Conservation (phyloP, 2,888 invertebrate genomes). For the Rhamnusium bicolor region DNA sequence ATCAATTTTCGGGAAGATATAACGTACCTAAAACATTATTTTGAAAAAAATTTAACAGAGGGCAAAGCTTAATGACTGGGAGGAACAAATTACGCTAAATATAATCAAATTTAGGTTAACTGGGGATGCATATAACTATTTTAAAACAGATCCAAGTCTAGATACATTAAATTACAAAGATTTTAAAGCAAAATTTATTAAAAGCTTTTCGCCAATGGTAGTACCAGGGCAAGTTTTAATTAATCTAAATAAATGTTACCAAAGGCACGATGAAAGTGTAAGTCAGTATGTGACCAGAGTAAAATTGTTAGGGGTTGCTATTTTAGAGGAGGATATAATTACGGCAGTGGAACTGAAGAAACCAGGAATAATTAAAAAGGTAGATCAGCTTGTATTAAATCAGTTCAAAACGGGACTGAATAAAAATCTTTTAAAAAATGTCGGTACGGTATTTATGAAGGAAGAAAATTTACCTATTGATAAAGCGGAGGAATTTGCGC, state of each 20-base stretch:
- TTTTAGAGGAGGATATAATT: not conserved
- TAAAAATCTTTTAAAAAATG: conserved; percentile 11
- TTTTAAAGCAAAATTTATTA: not conserved
- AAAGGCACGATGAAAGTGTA: too few relatives aligned
- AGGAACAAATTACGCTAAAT: not conserved
- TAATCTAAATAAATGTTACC: too few relatives aligned
- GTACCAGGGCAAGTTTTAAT: too few relatives aligned
- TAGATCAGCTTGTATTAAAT: conserved; percentile 18
- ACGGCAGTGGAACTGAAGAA: not conserved
- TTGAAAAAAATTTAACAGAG: not conserved
- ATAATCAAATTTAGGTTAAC: not conserved
- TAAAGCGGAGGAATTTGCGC: not conserved
- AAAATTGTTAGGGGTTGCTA: not conserved
- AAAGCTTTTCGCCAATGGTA: not conserved
- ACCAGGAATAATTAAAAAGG: conserved; percentile 26
- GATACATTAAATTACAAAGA: not conserved
- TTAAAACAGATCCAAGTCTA: not conserved
- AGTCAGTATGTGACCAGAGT: too few relatives aligned
- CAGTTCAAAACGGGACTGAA: conserved; percentile 33
- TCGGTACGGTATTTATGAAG: not conserved
- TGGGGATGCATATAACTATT: not conserved
- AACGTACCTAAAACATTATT: not conserved
- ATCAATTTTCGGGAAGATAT: not conserved
- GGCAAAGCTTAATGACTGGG: not conserved
- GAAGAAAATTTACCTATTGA: not conserved